Percentiles rank a stretch among this genome's conserved stretches.
Conservation (phyloP, 1,140 invertebrate genomes). For the Aphis gossypii region DNA sequence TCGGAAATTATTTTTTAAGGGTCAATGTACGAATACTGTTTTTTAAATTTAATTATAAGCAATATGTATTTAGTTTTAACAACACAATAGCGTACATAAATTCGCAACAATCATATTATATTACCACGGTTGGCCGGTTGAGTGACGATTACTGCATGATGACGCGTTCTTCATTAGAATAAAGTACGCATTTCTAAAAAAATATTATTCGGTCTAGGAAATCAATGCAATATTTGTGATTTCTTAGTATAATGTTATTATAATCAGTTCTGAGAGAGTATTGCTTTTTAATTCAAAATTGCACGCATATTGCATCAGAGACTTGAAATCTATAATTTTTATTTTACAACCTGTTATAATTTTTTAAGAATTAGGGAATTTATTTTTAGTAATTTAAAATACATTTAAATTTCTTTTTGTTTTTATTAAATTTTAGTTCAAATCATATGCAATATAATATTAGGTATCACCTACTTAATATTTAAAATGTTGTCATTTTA, state of each 20-base stretch:
- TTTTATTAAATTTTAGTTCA: not conserved
- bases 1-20: not conserved
- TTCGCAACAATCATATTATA: not conserved
- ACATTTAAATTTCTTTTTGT: not conserved
- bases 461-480: too few relatives aligned
- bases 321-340: not conserved
- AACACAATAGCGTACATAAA: not conserved
- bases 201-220: not conserved
- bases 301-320: not conserved
- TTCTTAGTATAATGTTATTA: not conserved
- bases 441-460: not conserved
- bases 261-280: not conserved
- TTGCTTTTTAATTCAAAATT: not conserved
- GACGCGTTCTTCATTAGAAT: not conserved
- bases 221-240: not conserved
- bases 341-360: not conserved
- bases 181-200: not conserved
- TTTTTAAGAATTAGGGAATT: not conserved
- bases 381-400: not conserved
- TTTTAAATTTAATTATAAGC: not conserved
- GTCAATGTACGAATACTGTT: slow-evolving; percentile 8
- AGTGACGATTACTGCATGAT: not conserved
- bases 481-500: too few relatives aligned
- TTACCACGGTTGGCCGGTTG: not conserved
- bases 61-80: not conserved